Percentiles rank a stretch among this genome's conserved stretches.
Evolutionary conservation across 1,140 invertebrate genomes (phyloP).

Genomic region (Elysia chlorotica): DNA sequence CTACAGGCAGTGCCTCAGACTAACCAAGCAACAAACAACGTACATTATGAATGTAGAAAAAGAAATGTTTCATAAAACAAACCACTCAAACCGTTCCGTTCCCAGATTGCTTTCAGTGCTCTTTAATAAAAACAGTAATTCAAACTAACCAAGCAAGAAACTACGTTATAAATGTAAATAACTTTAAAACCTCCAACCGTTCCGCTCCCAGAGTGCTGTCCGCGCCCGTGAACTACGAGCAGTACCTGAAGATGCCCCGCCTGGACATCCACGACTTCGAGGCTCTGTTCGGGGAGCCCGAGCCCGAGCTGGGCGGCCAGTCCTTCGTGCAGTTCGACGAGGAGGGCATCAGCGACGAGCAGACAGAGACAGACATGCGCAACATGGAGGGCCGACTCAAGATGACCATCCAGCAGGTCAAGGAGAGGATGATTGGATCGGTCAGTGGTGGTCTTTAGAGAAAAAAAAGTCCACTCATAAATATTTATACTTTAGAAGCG

Average conservation of each 20-base stretch:
- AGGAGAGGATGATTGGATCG: conserved; percentile 51
- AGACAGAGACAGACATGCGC: conserved; percentile 57
- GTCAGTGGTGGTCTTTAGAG: conserved; percentile 42
- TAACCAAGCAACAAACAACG: no score
- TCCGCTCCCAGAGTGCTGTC: conserved; percentile 42
- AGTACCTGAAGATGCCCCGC: conserved; percentile 47
- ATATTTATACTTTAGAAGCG: no score
- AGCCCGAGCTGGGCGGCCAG: conserved; percentile 43
- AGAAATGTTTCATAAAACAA: no score
- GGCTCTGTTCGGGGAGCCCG: conserved; percentile 47
- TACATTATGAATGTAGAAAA: no score
- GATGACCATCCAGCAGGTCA: conserved; percentile 58
- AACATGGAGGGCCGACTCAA: conserved; percentile 56
- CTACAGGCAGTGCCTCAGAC: no score
- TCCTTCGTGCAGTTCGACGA: conserved; percentile 54
- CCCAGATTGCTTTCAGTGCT: no score
- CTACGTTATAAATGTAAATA: no score
- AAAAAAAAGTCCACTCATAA: no score
- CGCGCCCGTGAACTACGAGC: conserved; percentile 53
- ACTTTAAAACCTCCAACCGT: neutral
- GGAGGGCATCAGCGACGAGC: conserved; percentile 54
- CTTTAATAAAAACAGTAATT: no score
- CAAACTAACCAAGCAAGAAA: no score
- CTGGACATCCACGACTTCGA: conserved; percentile 45
- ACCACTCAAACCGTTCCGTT: no score